These are phyloP conservation scores for Dryobotodes eremita DNA, from an alignment of 2,888 invertebrate genomes.

Conservation along the genomic window DNA sequence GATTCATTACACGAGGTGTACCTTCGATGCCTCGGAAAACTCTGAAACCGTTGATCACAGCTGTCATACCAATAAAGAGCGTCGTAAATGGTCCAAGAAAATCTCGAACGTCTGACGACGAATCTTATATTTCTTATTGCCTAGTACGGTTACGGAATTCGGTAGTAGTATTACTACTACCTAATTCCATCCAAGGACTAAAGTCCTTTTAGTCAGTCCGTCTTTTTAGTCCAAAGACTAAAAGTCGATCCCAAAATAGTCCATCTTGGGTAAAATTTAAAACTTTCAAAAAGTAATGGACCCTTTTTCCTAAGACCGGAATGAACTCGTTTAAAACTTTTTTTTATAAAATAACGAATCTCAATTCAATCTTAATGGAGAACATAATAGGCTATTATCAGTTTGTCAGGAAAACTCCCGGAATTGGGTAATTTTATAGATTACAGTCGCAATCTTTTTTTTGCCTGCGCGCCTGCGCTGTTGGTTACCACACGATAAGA, in stretches of 20 bases:
- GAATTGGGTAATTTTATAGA: conserved; percentile 52
- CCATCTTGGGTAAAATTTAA: neutral
- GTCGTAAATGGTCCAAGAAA: neutral
- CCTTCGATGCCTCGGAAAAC: neutral
- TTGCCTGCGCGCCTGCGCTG: neutral
- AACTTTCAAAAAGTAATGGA: neutral
- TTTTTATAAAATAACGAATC: conserved; percentile 45
- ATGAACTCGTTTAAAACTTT: conserved; percentile 17
- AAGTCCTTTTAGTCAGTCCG: too few relatives aligned
- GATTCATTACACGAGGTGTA: neutral
- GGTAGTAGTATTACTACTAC: neutral
- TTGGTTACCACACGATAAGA: conserved; percentile 7
- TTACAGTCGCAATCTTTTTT: conserved; percentile 45
- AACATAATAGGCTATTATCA: conserved; percentile 56
- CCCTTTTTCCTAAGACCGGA: neutral
- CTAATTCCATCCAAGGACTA: too few relatives aligned
- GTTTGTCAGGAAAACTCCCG: conserved; percentile 34
- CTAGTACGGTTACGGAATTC: neutral
- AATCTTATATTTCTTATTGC: neutral
- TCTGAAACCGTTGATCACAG: neutral
- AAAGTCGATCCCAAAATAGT: neutral
- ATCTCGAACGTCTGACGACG: neutral
- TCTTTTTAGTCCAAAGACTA: too few relatives aligned
- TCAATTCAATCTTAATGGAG: conserved; percentile 52
- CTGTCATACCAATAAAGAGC: neutral